A percentile compares a stretch with the other conserved stretches of the same genome.
These are phyloP conservation scores for Eristalis arbustorum DNA, from an alignment of 2,888 invertebrate genomes.

Conservation along the genomic window DNA sequence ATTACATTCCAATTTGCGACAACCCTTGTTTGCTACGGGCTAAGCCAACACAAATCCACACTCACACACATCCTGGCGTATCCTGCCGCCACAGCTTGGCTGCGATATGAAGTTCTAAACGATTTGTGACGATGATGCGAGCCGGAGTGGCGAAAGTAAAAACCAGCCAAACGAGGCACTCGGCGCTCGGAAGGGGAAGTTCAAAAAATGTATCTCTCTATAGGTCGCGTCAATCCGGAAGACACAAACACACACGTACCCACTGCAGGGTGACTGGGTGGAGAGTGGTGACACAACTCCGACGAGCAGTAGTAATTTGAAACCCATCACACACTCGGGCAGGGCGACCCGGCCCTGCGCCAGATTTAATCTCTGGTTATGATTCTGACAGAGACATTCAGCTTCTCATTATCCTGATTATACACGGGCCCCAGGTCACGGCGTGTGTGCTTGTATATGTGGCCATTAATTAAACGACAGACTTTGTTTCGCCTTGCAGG, in stretches of 20 bases:
- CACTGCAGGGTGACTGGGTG: background rate
- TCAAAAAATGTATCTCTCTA: constrained; percentile 47
- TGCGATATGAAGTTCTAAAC: constrained; percentile 17
- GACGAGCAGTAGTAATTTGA: constrained; percentile 52
- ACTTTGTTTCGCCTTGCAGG: constrained; percentile 11
- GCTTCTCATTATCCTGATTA: constrained; percentile 65
- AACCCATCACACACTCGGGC: constrained; percentile 16
- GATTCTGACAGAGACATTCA: constrained; percentile 65
- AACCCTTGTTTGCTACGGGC: constrained; percentile 65
- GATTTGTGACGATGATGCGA: constrained; percentile 18
- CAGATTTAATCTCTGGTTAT: constrained; percentile 65
- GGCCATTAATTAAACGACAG: constrained; percentile 48
- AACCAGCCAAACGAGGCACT: constrained; percentile 46
- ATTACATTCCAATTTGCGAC: constrained; percentile 73
- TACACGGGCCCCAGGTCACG: background rate
- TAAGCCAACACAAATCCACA: constrained; percentile 42
- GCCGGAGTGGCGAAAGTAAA: constrained; percentile 31
- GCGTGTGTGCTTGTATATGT: background rate
- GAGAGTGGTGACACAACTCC: constrained; percentile 2
- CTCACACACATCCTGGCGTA: background rate
- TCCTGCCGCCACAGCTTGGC: background rate
- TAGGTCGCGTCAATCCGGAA: constrained; percentile 21
- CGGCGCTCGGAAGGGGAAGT: constrained; percentile 39
- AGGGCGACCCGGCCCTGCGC: constrained; percentile 1
- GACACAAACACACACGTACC: background rate